These are phyloP conservation scores for Stramonita haemastoma DNA, from an alignment of 2,888 invertebrate genomes.

Conservation along the genomic window DNA sequence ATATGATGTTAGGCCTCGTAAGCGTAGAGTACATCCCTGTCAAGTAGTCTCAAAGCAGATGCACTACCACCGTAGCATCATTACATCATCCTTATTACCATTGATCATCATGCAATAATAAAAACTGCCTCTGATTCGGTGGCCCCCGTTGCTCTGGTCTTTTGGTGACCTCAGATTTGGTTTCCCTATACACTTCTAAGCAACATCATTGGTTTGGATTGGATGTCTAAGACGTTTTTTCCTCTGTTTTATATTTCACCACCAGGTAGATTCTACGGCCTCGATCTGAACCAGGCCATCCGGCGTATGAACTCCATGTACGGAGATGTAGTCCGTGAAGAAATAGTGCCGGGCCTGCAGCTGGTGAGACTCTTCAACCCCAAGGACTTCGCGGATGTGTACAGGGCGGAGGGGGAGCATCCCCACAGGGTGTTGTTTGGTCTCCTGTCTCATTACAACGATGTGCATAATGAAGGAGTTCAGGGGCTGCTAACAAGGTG, in stretches of 20 bases:
- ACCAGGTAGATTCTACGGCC: conserved; percentile 41
- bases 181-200: too few relatives aligned
- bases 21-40: too few relatives aligned
- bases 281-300: conserved; percentile 41
- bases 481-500: conserved; percentile 48
- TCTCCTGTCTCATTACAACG: conserved; percentile 45
- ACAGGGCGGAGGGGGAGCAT: conserved; percentile 41
- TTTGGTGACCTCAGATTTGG: too few relatives aligned
- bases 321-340: conserved; percentile 45
- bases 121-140: too few relatives aligned
- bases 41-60: too few relatives aligned
- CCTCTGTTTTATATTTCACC: background rate
- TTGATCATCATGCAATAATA: too few relatives aligned
- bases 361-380: conserved; percentile 42
- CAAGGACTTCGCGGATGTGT: conserved; percentile 42
- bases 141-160: too few relatives aligned
- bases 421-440: conserved; percentile 44
- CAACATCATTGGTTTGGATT: too few relatives aligned
- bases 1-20: too few relatives aligned
- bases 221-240: too few relatives aligned
- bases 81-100: too few relatives aligned
- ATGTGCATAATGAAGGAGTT: conserved; percentile 41
- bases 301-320: conserved; percentile 27
- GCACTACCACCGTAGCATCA: too few relatives aligned
- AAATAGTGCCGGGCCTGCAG: conserved; percentile 41